Conservation (phyloP, 2,888 invertebrate genomes). For the Idaea aversata region DNA sequence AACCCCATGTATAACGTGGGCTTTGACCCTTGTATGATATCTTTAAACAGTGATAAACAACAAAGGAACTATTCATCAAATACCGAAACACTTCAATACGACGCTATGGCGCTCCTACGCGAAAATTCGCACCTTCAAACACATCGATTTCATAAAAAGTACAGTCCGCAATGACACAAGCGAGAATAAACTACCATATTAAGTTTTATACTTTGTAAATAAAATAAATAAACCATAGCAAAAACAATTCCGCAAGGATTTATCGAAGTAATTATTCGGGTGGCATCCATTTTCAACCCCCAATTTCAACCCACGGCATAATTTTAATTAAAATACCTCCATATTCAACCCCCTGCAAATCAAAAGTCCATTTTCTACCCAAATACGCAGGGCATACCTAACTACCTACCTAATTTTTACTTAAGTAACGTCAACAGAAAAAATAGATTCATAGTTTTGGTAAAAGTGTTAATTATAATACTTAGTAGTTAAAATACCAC, state of each 20-base stretch:
- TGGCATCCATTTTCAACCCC: too few relatives aligned
- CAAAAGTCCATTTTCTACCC: too few relatives aligned
- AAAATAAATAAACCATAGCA: neutral
- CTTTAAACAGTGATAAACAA: neutral
- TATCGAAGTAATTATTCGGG: conserved; percentile 4
- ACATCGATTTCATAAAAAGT: neutral
- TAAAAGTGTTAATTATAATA: too few relatives aligned
- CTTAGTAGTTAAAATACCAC: too few relatives aligned
- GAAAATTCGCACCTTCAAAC: neutral
- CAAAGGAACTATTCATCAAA: neutral
- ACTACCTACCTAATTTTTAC: too few relatives aligned
- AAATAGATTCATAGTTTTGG: too few relatives aligned
- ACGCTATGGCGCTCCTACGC: neutral
- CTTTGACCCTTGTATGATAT: neutral
- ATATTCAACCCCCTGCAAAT: too few relatives aligned
- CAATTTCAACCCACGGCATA: too few relatives aligned
- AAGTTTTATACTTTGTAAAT: neutral
- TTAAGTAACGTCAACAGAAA: too few relatives aligned
- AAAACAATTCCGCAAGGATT: conserved; percentile 1
- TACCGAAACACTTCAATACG: neutral
- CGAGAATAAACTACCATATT: neutral
- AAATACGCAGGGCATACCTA: too few relatives aligned
- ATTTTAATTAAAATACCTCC: too few relatives aligned
- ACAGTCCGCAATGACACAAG: too few relatives aligned
- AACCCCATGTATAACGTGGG: neutral